These are phyloP conservation scores for Cephus spinipes DNA, from an alignment of 2,888 invertebrate genomes.

Conservation along the genomic window DNA sequence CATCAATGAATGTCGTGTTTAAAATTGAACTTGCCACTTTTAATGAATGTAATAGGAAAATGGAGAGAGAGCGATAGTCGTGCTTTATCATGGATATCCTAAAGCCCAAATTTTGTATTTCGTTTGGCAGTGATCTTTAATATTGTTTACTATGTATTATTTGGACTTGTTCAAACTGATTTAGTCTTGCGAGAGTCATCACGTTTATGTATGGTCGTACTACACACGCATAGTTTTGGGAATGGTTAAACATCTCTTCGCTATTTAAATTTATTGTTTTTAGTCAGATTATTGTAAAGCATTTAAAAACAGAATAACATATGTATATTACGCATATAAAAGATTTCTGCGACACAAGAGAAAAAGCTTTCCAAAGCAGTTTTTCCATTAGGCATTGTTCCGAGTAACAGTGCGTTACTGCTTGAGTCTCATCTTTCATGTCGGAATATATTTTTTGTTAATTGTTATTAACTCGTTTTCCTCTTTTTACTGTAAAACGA, in stretches of 20 bases:
- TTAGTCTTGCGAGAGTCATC: constrained; percentile 17
- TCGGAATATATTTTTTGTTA: constrained; percentile 13
- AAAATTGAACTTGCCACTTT: not conserved
- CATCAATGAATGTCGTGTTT: not conserved
- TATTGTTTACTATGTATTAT: constrained; percentile 29
- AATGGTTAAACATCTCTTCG: not conserved
- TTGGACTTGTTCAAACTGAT: constrained; percentile 36
- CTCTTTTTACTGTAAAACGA: constrained; percentile 1
- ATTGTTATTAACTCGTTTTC: constrained; percentile 11
- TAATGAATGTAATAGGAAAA: not conserved
- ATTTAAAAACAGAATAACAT: constrained; percentile 33
- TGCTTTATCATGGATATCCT: not conserved
- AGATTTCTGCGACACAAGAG: constrained; percentile 17
- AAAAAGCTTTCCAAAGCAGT: not conserved
- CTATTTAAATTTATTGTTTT: constrained; percentile 18
- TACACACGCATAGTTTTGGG: not conserved
- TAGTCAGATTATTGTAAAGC: constrained; percentile 34
- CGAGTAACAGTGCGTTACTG: not conserved
- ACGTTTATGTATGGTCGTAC: not conserved
- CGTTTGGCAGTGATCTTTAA: constrained; percentile 52
- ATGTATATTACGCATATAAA: constrained; percentile 32
- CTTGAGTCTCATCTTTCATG: constrained; percentile 13
- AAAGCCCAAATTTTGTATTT: constrained; percentile 18
- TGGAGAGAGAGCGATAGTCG: not conserved
- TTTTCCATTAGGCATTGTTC: not conserved